Base-by-base conservation (phyloP, 2,113 vertebrate species). In the Pagrus major region DNA sequence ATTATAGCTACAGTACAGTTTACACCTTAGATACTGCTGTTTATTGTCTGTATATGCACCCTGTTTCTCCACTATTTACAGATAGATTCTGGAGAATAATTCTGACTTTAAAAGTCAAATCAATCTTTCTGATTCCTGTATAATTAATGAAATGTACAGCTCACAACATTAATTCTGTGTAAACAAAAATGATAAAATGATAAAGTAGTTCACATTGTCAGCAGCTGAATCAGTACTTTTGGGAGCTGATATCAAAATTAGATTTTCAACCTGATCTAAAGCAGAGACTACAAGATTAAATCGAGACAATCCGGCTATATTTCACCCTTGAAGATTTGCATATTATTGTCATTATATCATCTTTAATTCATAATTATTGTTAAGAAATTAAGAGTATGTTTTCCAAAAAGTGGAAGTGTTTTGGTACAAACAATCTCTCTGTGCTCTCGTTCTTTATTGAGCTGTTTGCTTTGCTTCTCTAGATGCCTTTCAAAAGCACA, bases 371-470 rank as follows among this genome's bases (percentile, higher is more conserved):
- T 31, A 46, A 60, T 64, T 37, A 46, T 61, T 49, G 1, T 61
- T 69, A 20, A n/a, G 4, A 42, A 49, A 23, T 23, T 51, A 5
- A 9, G 21, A 14, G 35, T 75, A 33, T 35, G 52, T 47, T 56
- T 49, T 21, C 4, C 42, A 23, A 18, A 8, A 66, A 25, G 33
- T 25, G 65, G 12, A 42, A 63, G 14, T 35, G 20, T 5, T 25
- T 54, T 6, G 2, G 16, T 10, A 4, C 20, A 21, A 14, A 33
- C 3, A 18, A 15, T 37, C 29, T 47, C 29, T 0, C 35, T 27
- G 21, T 18, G 39, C 56, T 59, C 23, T 29, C 9, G 23, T 41
- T 75, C 41, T 63, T 64, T 27, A 78, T 69, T 11, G 42, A 37
- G 61, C 23, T 8, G n/a, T 37, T 59, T 64, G 15, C 51, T 25